Evolutionary conservation across 2,113 vertebrate species (phyloP), one percentile per base, ranked within the genome.

Genomic region (Coryphaenoides rupestris): DNA sequence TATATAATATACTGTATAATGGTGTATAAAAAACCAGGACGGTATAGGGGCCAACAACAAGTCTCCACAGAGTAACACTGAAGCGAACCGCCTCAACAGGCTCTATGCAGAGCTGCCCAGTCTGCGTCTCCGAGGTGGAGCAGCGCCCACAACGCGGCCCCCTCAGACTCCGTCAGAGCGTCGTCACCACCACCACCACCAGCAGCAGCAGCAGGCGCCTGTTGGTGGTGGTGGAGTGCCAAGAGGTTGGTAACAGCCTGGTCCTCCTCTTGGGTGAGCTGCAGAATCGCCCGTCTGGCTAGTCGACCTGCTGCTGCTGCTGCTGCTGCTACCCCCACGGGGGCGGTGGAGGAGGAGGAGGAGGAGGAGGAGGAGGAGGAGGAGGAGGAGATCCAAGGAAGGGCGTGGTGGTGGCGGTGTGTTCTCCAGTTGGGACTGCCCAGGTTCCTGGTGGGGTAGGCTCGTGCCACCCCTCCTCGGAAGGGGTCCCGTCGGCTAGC

Each of bases 211-310:
- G 4, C 60, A 13, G 1, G 2, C 0, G 2, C 0, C 0, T 17
- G 55, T 17, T 50, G 15, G 21, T 75, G 58, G 56, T 86, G 45
- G 67, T 58, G 70, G 52, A 89, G 85, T 57, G 71, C 77, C 47
- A 88, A 67, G 55, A 88, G 85, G 73, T 59, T 81, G 0, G 83
- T 87, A 1, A 88, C 13, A 1, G 76, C 79, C 74, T 84, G 75
- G 57, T 89, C 85, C 69, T 89, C 87, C n/a, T 86, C 83, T 58
- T 56, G 49, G n/a, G 71, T 81, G 0, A 90, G 76, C 77, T 87
- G 70, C 58, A 90, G 2, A 28, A 90, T 19, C 1, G 40, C 26
- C 21, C n/a, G 54, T 4, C 4, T 46, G 56, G 60, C 13, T 21
- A n/a, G n/a, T n/a, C n/a, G 61, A 21, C 5, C 2, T 0, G 6